Evolutionary conservation across 2,113 vertebrate species (phyloP), one percentile per base, ranked within the genome.

Genomic region (Chrysochloris asiatica): DNA sequence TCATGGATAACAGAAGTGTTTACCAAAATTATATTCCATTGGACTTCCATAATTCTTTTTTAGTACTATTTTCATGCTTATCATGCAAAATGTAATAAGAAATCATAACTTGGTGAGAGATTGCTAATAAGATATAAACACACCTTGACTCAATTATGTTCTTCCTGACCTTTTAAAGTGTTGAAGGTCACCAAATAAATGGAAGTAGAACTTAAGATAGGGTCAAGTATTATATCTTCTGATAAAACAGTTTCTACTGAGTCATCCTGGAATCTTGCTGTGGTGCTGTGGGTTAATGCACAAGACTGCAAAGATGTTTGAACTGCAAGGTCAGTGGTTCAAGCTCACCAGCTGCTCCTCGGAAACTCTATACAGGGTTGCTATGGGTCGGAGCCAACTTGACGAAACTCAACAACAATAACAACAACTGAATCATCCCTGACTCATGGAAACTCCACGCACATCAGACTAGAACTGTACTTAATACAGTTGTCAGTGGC

Each of bases 21-120:
- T 78, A 69, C 22, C 14, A 81, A 33, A 59, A 94, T 52, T 9
- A 69, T 4, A 52, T 26, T 0, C 5, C 41, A 87, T 6, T 90
- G 6, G 33, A 45, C n/a, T 83, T 77, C 33, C 83, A 9, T 7
- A 59, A 83, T 10, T 79, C 4, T 45, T 52, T 65, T 80, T 45
- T n/a, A 81, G 80, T 9, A 38, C 24, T 61, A 1, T 28, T 90
- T 89, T 63, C n/a, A 82, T 36, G 73, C 10, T 80, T 4, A 16
- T n/a, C n/a, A n/a, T n/a, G 36, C 16, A 93, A 3, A 80, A 89
- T n/a, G n/a, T 71, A 54, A 72, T 85, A 95, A 19, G 4, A 82
- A 59, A 48, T 56, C 26, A 30, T 8, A 22, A 26, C 6, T 36
- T 86, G 8, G 36, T 11, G 43, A 79, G 67, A 8, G 9, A 33